Percentiles rank a stretch among this genome's conserved stretches.
These are phyloP conservation scores for Phalloptychus januarius DNA, from an alignment of 2,797 vertebrate genomes.

Conservation along the genomic window DNA sequence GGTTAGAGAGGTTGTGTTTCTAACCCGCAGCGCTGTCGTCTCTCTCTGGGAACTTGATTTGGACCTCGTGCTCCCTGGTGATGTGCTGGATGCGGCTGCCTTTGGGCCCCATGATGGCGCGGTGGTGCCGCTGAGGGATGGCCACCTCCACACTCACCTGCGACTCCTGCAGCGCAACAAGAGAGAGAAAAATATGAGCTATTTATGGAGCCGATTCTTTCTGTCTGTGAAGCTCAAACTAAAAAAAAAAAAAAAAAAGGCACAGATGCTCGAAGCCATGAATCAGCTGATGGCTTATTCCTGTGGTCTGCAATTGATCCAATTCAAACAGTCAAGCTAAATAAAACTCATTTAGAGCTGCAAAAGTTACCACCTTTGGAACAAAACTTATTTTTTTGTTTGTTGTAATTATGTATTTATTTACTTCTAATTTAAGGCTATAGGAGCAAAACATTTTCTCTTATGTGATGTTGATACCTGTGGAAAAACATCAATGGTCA, in stretches of 20 bases:
- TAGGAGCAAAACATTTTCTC: not conserved
- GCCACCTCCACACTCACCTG: conserved; percentile 82
- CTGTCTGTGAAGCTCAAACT: not conserved
- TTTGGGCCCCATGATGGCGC: conserved; percentile 84
- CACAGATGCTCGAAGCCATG: not conserved
- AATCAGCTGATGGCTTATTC: not conserved
- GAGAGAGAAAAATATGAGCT: conserved; percentile 3
- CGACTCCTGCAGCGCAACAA: conserved; percentile 72
- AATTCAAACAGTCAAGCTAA: not conserved
- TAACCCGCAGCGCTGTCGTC: conserved; percentile 77
- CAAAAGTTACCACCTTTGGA: not conserved
- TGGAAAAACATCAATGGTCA: not conserved
- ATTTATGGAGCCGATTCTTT: not conserved
- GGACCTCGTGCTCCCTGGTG: conserved; percentile 83
- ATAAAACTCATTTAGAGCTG: not conserved
- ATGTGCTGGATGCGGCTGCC: conserved; percentile 84
- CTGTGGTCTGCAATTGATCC: not conserved
- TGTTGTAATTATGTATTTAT: not conserved
- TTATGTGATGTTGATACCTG: not conserved
- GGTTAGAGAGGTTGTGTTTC: not conserved
- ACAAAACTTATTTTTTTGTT: not conserved
- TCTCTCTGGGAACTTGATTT: conserved; percentile 86
- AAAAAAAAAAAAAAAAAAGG: not conserved
- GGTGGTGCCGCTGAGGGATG: conserved; percentile 83
- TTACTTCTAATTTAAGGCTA: not conserved